A percentile compares a stretch with the other conserved stretches of the same genome.
phyloP scores from a whole-genome alignment of 1,140 invertebrate species.

The Panulirus ornatus region DNA sequence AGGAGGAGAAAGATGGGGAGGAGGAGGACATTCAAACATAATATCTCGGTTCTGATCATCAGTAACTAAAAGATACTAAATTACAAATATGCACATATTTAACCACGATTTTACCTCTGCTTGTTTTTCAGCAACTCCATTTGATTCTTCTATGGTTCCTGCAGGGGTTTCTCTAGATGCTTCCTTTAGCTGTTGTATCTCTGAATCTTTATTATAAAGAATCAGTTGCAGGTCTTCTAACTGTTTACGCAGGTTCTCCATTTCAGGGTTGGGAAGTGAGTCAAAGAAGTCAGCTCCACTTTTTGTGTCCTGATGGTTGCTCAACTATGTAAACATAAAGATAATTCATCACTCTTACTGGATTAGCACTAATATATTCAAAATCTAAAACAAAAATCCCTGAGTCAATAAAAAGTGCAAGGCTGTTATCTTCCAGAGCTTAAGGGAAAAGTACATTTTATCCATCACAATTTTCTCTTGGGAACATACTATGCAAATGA shows the following conservation, averaged over 20 bases:
- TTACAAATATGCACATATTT: too few species aligned
- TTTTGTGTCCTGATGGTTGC: conserved; percentile 9
- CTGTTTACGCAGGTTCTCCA: conserved; percentile 73
- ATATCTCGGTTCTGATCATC: too few species aligned
- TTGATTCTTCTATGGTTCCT: not conserved
- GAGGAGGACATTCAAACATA: not conserved
- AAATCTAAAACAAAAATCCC: too few species aligned
- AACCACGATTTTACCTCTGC: not conserved
- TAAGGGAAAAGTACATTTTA: too few species aligned
- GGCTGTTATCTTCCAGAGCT: too few species aligned
- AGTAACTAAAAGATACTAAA: too few species aligned
- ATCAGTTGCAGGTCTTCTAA: conserved; percentile 72
- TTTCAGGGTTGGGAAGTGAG: conserved; percentile 61
- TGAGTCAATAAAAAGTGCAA: too few species aligned
- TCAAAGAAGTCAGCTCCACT: conserved; percentile 49
- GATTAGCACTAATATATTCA: too few species aligned
- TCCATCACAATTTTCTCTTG: too few species aligned
- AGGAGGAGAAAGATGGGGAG: not conserved
- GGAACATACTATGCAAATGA: too few species aligned
- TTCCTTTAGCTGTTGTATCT: conserved; percentile 72
- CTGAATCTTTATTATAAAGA: conserved; percentile 73
- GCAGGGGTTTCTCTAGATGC: not conserved
- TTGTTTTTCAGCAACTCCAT: not conserved
- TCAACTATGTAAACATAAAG: not conserved
- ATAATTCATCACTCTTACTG: too few species aligned